phyloP scores from a whole-genome alignment of 2,113 vertebrate species.

The Oxyura jamaicensis region DNA sequence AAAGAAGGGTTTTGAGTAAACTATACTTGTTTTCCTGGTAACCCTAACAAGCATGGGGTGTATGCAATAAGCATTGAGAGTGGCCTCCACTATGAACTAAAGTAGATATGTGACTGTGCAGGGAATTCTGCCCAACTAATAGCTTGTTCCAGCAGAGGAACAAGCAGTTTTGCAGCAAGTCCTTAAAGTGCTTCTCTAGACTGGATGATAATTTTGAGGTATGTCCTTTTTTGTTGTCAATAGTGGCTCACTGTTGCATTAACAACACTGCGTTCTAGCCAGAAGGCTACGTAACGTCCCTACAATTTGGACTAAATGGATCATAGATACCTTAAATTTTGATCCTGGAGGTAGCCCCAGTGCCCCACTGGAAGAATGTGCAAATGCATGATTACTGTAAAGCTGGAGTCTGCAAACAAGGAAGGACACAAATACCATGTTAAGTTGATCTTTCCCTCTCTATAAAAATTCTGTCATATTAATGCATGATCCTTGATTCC shows the following conservation, averaged over 20 bases:
- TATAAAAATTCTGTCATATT: slow-evolving; percentile 2
- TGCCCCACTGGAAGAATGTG: not conserved
- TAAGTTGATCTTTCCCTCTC: not conserved
- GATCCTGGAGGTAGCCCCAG: not conserved
- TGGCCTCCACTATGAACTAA: not conserved
- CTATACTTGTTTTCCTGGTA: not conserved
- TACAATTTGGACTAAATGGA: not conserved
- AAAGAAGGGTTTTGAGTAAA: not conserved
- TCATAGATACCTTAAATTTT: not conserved
- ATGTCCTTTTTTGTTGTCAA: not conserved
- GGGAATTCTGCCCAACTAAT: not conserved
- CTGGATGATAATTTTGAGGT: not conserved
- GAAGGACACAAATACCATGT: not conserved
- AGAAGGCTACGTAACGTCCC: not conserved
- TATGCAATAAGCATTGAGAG: not conserved
- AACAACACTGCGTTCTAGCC: not conserved
- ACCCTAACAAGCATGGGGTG: not conserved
- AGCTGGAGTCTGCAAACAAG: not conserved
- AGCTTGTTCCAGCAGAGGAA: not conserved
- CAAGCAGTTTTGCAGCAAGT: not conserved
- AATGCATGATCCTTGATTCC: not conserved
- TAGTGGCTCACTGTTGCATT: not conserved
- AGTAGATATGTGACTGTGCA: not conserved
- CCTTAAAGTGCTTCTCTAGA: not conserved
- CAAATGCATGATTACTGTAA: not conserved